Conservation (phyloP, 2,888 invertebrate genomes). For the Pristionchus mayeri region DNA sequence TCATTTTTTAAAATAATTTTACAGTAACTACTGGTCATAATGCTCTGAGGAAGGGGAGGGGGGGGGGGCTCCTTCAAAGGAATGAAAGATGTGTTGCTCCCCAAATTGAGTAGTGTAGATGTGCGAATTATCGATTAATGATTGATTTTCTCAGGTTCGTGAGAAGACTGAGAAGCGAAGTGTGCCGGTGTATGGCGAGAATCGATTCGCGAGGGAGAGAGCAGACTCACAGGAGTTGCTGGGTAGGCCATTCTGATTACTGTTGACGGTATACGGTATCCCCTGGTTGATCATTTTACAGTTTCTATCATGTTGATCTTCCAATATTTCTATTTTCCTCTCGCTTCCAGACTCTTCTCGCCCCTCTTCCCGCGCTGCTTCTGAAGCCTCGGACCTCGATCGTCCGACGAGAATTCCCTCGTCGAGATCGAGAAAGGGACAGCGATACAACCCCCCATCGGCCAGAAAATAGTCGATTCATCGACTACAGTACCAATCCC, state of each 20-base stretch:
- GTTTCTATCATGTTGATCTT: neutral
- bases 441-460: too few species aligned
- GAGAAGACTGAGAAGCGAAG: constrained; percentile 93
- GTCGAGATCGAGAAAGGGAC: constrained; percentile 63
- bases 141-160: constrained; percentile 83
- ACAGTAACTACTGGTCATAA: too few species aligned
- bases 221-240: neutral
- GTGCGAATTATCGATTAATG: neutral
- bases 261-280: neutral
- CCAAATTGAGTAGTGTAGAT: too few species aligned
- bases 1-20: too few species aligned
- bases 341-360: constrained; percentile 53
- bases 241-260: neutral
- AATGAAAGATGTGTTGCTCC: too few species aligned
- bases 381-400: constrained; percentile 55
- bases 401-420: constrained; percentile 70
- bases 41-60: too few species aligned
- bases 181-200: constrained; percentile 84
- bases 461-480: constrained; percentile 48
- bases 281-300: too few species aligned
- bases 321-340: constrained; percentile 11
- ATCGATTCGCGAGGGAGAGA: constrained; percentile 16
- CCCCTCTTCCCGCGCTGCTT: constrained; percentile 65
- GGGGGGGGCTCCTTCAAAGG: too few species aligned
- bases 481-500: neutral